phyloP scores from a whole-genome alignment of 2,888 invertebrate genomes.

The Cephus rjabovi region DNA sequence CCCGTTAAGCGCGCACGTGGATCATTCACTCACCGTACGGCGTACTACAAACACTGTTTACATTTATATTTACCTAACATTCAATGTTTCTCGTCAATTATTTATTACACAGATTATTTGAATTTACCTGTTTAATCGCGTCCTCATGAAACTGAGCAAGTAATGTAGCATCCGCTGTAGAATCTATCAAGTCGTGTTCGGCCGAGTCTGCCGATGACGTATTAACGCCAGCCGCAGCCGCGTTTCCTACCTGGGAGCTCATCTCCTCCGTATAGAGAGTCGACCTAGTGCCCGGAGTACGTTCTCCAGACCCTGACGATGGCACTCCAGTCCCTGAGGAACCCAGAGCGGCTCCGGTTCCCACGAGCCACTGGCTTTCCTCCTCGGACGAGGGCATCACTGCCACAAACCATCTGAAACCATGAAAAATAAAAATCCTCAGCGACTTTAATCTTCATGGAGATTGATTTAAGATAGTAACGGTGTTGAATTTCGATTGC shows the following conservation, averaged over 20 bases:
- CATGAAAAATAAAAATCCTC: slow-evolving; percentile 6
- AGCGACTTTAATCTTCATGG: neutral
- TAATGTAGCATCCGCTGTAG: slow-evolving; percentile 71
- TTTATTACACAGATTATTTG: neutral
- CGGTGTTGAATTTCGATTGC: neutral
- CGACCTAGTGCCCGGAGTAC: slow-evolving; percentile 49
- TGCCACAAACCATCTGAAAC: slow-evolving; percentile 60
- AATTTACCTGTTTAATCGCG: slow-evolving; percentile 75
- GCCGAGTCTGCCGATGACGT: slow-evolving; percentile 59
- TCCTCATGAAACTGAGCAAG: slow-evolving; percentile 83
- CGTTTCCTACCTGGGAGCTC: slow-evolving; percentile 53
- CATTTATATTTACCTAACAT: neutral
- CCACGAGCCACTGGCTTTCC: slow-evolving; percentile 69
- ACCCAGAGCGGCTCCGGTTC: slow-evolving; percentile 49
- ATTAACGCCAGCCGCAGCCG: slow-evolving; percentile 46
- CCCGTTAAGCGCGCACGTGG: neutral
- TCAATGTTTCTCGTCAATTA: neutral
- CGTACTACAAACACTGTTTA: neutral
- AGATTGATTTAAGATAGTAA: neutral
- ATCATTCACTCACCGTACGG: neutral
- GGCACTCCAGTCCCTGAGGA: slow-evolving; percentile 39
- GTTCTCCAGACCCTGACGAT: slow-evolving; percentile 40
- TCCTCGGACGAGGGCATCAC: slow-evolving; percentile 73
- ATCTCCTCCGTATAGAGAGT: slow-evolving; percentile 67
- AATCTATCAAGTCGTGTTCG: slow-evolving; percentile 70